Evolutionary conservation across 1,140 invertebrate species (phyloP).

Genomic region (Vanessa tameamea): DNA sequence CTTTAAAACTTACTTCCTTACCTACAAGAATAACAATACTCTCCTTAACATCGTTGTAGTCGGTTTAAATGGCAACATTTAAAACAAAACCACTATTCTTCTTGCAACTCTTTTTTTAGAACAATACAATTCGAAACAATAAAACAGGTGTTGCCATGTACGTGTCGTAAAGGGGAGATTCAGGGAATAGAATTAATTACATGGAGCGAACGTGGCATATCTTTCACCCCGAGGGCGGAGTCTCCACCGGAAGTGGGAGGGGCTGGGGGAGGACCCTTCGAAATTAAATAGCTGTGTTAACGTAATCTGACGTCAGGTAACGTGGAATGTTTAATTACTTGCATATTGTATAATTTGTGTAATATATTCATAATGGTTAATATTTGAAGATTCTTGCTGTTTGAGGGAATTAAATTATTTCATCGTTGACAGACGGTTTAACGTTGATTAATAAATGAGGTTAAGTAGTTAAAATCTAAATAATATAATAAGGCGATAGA

Average conservation of each 20-base stretch:
- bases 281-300: conserved; percentile 47
- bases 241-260: conserved; percentile 43
- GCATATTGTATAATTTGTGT: conserved; percentile 29
- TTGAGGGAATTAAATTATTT: neutral
- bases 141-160: conserved; percentile 34
- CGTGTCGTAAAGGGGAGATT: conserved; percentile 33
- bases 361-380: conserved; percentile 27
- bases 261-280: conserved; percentile 32
- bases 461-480: no score
- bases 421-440: neutral
- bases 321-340: conserved; percentile 41
- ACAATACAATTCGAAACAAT: conserved; percentile 35
- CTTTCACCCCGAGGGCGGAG: conserved; percentile 46
- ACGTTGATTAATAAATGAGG: no score
- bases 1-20: no score
- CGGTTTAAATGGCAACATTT: conserved; percentile 3
- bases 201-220: conserved; percentile 45
- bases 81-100: neutral
- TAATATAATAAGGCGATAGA: no score
- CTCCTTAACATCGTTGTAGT: neutral
- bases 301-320: conserved; percentile 45
- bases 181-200: conserved; percentile 54
- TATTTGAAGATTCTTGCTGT: conserved; percentile 6
- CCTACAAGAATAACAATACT: no score
- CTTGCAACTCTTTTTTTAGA: conserved; percentile 8